Conservation (phyloP, 2,797 vertebrate genomes). For the Antennarius maculatus region DNA sequence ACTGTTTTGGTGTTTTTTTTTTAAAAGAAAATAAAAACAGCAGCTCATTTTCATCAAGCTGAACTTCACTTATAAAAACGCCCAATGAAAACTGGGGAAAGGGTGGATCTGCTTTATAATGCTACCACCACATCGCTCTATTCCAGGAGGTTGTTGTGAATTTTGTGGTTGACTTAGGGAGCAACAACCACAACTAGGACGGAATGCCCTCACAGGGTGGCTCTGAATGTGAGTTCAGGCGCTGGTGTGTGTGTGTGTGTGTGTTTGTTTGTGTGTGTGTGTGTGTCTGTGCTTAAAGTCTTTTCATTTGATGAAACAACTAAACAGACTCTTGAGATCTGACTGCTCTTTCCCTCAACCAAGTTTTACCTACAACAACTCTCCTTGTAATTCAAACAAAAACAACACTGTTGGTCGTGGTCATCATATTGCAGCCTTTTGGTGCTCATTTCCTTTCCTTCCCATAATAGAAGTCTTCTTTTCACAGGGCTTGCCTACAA, state of each 20-base stretch:
- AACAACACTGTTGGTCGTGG: conserved; percentile 35
- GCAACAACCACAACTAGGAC: conserved; percentile 69
- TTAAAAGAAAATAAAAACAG: conserved; percentile 41
- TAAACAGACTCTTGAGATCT: conserved; percentile 72
- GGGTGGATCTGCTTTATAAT: conserved; percentile 74
- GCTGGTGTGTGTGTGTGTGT: conserved; percentile 6
- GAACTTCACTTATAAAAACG: conserved; percentile 63
- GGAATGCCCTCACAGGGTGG: conserved; percentile 67
- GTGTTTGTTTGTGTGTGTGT: conserved; percentile 14
- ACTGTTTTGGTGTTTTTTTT: conserved; percentile 34
- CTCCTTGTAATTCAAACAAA: conserved; percentile 26
- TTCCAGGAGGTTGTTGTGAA: conserved; percentile 81
- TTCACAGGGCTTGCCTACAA: conserved; percentile 11
- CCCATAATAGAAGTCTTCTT: conserved; percentile 26
- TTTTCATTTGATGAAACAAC: conserved; percentile 72
- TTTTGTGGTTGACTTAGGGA: conserved; percentile 71
- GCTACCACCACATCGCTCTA: conserved; percentile 69
- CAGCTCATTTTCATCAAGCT: conserved; percentile 64
- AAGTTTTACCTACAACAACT: conserved; percentile 51
- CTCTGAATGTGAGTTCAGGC: conserved; percentile 47
- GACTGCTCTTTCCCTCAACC: conserved; percentile 57
- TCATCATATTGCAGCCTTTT: conserved; percentile 8
- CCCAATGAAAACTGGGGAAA: conserved; percentile 66
- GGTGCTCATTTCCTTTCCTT: conserved; percentile 26
- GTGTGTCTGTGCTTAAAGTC: conserved; percentile 60